phyloP scores from a whole-genome alignment of 2,113 vertebrate species.

The Noturus placidus region DNA sequence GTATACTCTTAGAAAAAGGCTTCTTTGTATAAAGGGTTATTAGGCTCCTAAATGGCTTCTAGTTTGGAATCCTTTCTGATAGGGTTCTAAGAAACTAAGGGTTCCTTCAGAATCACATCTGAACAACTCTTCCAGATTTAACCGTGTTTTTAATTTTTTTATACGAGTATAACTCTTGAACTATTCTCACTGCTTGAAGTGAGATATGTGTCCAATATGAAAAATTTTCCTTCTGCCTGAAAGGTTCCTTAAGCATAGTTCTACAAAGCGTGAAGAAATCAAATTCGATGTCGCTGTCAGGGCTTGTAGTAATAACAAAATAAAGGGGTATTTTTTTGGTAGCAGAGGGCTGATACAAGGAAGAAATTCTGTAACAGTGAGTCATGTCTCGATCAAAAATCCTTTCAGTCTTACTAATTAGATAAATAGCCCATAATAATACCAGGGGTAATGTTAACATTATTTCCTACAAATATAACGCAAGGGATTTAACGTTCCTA shows the following conservation, averaged over 20 bases:
- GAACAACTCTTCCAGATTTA: neutral
- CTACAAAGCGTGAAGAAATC: neutral
- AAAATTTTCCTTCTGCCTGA: neutral
- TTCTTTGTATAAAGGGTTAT: neutral
- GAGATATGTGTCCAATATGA: neutral
- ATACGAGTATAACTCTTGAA: neutral
- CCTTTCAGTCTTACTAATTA: constrained; percentile 16
- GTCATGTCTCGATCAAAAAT: constrained; percentile 18
- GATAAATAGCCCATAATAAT: neutral
- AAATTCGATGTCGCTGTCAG: neutral
- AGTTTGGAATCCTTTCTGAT: neutral
- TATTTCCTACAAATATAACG: constrained; percentile 3
- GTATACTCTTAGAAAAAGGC: neutral
- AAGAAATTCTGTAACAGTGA: neutral
- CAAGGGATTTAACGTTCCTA: neutral
- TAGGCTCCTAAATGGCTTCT: neutral
- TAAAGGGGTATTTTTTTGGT: too few relatives aligned
- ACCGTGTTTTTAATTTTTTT: neutral
- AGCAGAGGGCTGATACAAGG: neutral
- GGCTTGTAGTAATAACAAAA: neutral
- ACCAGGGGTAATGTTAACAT: neutral
- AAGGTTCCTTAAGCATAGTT: neutral
- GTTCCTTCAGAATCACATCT: too few relatives aligned
- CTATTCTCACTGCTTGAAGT: neutral
- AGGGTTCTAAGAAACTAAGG: neutral